Evolutionary conservation across 2,888 invertebrate species (phyloP), one percentile per base, ranked within the genome.

Genomic region (Mamestra brassicae): DNA sequence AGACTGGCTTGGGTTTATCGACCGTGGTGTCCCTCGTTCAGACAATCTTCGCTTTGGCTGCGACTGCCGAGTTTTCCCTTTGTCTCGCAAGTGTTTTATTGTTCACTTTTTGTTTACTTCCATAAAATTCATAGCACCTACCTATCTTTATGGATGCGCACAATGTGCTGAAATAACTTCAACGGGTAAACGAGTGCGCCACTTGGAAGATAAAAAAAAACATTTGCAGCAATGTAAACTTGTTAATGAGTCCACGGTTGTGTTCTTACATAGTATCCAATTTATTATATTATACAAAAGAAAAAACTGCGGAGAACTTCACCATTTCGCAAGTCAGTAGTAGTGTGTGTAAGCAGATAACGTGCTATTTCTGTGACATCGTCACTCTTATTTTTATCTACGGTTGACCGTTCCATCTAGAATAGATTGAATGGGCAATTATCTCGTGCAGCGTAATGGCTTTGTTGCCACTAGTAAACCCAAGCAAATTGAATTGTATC

Each of bases 1-100:
- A 78, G 89, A 87, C 88, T 90, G 91, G 86, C 90, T 90, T 87
- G 91, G 89, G 93, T 93, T 95, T 95, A 95, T 95, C 93, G 95
- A 96, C 94, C 95, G 94, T 92, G 89, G 80, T 87, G 92, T 92
- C 92, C 78, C 45, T 13, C 66, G 89, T 90, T 90, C 85, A 85
- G 85, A 88, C 85, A 83, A 85, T 86, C 85, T 86, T 85, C 81
- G 79, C 86, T 88, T 79, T 80, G 67, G 38, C 70, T 74, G 61
- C 65, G 63, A 71, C 55, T 86, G 85, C 73, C 75, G 75, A 84
- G 73, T 73, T 74, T 71, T 57, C 54, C 58, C 36, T 74, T 75
- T 62, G 73, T 75, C 60, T 75, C 50, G 58, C 15, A 62, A 74
- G n/a, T 74, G 34, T 76, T 75, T 74, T 73, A 73, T 74, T 85